Evolutionary conservation across 2,113 vertebrate species (phyloP).

Genomic region (Takifugu bimaculatus): DNA sequence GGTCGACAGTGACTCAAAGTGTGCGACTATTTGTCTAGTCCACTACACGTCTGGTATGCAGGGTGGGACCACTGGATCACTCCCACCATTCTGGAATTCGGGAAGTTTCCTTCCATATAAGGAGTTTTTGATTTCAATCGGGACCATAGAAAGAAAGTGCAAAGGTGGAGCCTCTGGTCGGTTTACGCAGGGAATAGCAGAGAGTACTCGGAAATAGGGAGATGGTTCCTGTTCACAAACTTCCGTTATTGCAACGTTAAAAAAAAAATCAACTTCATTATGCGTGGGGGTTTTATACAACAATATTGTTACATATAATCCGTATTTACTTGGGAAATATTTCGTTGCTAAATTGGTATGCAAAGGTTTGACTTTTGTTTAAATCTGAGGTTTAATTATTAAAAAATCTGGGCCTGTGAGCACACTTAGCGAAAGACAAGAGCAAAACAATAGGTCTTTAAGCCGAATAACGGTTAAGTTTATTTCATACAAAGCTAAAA

Average conservation of each 20-base stretch:
- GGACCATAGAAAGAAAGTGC: conserved; percentile 28
- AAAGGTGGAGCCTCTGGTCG: conserved; percentile 57
- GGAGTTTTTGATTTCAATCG: conserved; percentile 78
- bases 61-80: conserved; percentile 59
- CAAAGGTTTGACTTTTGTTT: too few relatives aligned
- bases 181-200: conserved; percentile 24
- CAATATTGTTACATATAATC: too few relatives aligned
- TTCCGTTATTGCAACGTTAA: conserved; percentile 3
- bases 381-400: too few relatives aligned
- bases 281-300: neutral
- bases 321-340: too few relatives aligned
- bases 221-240: conserved; percentile 3
- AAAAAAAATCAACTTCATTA: neutral
- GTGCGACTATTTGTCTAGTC: conserved; percentile 38
- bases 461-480: too few relatives aligned
- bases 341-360: too few relatives aligned
- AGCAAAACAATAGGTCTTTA: too few relatives aligned
- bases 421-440: too few relatives aligned
- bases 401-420: too few relatives aligned
- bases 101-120: conserved; percentile 78
- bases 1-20: conserved; percentile 48
- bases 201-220: conserved; percentile 15
- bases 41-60: conserved; percentile 56
- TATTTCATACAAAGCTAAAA: too few relatives aligned
- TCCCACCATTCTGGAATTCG: conserved; percentile 73